Percentiles rank a stretch among this genome's conserved stretches.
These are phyloP conservation scores for Hoplodrina blanda DNA, from an alignment of 2,888 invertebrate species.

Conservation along the genomic window DNA sequence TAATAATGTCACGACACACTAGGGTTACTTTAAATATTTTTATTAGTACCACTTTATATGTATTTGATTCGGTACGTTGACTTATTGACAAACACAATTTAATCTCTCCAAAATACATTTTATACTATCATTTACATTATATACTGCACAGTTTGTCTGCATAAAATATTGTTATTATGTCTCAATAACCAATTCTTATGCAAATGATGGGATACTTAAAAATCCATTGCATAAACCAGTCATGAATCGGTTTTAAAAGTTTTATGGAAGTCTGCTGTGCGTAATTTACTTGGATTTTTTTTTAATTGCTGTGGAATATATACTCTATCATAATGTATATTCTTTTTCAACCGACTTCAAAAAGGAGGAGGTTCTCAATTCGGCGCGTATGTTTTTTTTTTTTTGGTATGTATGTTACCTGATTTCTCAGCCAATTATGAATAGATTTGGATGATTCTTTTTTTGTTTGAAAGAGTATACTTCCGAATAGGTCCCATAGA, in stretches of 20 bases:
- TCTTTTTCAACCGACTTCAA: no score
- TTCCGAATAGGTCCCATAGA: no score
- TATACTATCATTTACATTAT: slow-evolving; percentile 8
- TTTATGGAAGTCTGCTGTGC: slow-evolving; percentile 33
- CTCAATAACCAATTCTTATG: slow-evolving; percentile 55
- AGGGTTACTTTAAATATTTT: slow-evolving; percentile 16
- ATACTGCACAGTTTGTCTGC: slow-evolving; percentile 14
- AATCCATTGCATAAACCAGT: slow-evolving; percentile 35
- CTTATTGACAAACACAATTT: slow-evolving; percentile 19
- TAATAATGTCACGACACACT: slow-evolving; percentile 14
- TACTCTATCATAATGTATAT: no score
- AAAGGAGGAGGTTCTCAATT: no score
- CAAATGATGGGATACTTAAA: slow-evolving; percentile 47
- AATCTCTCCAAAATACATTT: slow-evolving; percentile 6
- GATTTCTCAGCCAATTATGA: no score
- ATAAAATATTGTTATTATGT: slow-evolving; percentile 49
- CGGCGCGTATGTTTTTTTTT: no score
- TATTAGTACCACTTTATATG: slow-evolving; percentile 10
- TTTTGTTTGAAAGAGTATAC: no score
- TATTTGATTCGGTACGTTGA: neutral
- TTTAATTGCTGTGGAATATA: neutral
- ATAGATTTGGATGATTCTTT: no score
- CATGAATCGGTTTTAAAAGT: slow-evolving; percentile 31
- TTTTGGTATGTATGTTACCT: no score
- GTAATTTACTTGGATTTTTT: slow-evolving; percentile 1